Percentiles rank a stretch among this genome's conserved stretches.
These are phyloP conservation scores for Heptranchias perlo DNA, from an alignment of 2,113 vertebrate species.

Conservation along the genomic window DNA sequence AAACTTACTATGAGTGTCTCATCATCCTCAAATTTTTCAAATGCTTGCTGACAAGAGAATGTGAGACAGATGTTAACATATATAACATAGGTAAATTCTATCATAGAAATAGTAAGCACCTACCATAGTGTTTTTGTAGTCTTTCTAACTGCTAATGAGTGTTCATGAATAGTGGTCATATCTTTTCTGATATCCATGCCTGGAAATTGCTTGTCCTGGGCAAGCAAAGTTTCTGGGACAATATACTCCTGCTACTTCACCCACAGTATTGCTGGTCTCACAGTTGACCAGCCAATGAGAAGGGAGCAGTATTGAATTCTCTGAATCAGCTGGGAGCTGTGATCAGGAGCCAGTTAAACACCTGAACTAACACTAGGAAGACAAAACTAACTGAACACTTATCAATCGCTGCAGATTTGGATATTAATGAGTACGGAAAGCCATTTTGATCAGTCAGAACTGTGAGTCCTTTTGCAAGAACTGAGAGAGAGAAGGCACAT, in stretches of 20 bases:
- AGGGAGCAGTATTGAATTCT: not conserved
- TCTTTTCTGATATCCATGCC: too few relatives aligned
- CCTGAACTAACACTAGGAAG: not conserved
- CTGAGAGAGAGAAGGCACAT: not conserved
- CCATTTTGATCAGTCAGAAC: not conserved
- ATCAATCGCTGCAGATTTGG: not conserved
- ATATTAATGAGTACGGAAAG: not conserved
- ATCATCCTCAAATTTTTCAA: not conserved
- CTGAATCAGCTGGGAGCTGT: not conserved
- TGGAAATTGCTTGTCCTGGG: not conserved
- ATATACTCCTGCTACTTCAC: not conserved
- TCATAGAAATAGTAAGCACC: too few relatives aligned
- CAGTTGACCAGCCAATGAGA: slow-evolving; percentile 1
- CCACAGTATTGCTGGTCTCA: not conserved
- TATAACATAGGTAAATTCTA: too few relatives aligned
- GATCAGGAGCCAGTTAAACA: not conserved
- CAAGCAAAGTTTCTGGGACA: not conserved
- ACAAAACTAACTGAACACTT: not conserved
- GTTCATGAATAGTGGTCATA: too few relatives aligned
- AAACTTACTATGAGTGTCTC: not conserved
- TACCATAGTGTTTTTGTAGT: too few relatives aligned
- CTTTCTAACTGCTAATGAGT: too few relatives aligned
- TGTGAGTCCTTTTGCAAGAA: not conserved
- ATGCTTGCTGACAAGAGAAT: not conserved
- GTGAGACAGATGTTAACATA: too few relatives aligned